These are phyloP conservation scores for Psilopsiagon aymara DNA, from an alignment of 2,113 vertebrate genomes.

Conservation along the genomic window DNA sequence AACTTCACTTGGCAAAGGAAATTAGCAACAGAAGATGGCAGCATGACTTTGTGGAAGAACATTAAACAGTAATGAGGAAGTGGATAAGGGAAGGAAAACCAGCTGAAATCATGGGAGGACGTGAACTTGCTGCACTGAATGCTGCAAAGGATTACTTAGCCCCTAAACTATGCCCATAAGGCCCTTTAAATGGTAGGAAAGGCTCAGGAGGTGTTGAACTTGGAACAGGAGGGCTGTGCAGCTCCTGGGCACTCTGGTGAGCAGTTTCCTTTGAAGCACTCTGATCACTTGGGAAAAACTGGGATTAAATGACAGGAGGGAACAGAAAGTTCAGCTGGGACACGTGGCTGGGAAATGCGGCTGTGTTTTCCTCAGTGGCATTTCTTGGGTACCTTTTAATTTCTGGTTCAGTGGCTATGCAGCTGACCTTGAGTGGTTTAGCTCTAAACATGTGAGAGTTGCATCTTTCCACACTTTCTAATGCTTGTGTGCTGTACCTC, in stretches of 20 bases:
- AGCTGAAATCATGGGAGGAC: background rate
- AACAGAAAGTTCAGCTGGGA: slow-evolving; percentile 27
- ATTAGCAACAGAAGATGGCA: background rate
- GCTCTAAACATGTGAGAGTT: background rate
- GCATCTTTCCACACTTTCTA: background rate
- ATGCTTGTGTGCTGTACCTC: background rate
- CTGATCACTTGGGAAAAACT: slow-evolving; percentile 6
- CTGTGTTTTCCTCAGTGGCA: background rate
- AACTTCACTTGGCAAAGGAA: background rate
- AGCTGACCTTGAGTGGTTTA: background rate
- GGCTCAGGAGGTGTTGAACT: slow-evolving; percentile 1
- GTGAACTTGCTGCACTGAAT: background rate
- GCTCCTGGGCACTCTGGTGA: background rate
- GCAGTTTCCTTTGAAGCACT: background rate
- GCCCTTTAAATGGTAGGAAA: background rate
- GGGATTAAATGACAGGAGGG: slow-evolving; percentile 33
- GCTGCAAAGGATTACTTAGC: background rate
- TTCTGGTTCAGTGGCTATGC: background rate
- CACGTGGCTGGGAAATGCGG: background rate
- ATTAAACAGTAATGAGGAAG: background rate
- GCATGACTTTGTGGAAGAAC: background rate
- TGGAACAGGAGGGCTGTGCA: background rate
- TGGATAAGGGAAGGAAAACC: background rate
- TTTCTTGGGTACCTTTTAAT: background rate
- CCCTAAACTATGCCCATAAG: background rate